Base-by-base conservation (phyloP, 2,888 invertebrate species). In the Thymelicus sylvestris region DNA sequence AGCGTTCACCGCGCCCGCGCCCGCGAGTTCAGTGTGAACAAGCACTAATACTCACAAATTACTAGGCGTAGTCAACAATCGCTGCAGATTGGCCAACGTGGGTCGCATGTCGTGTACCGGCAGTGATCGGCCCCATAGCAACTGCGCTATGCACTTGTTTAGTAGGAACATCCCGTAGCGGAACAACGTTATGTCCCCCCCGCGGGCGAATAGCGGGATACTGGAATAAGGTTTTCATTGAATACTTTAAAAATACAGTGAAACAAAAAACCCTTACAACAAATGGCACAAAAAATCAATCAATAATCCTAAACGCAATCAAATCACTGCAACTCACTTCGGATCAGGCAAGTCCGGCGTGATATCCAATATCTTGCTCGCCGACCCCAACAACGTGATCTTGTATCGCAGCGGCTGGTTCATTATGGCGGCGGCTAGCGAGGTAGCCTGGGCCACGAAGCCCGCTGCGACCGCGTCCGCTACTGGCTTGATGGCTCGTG, bases 111-210 rank as follows among this genome's bases (percentile, higher is more conserved):
- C 97, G 5, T 94, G 91, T 0, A 97, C 96, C 0, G 96, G 95
- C 57, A 97, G 89, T 0, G 96, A 96, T 76, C 96, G 95, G 60
- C 96, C 96, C 95, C 96, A 97, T 64, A 97, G 90, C 73, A 99
- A 89, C 89, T 99, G 99, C 0, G 98, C 98, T 74, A 99, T 97
- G 85, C 99, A 98, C 90, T 98, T 98, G 92, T 99, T 99, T 44
- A 99, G 91, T 13, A 99, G 94, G 85, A 97, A 99, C 74, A 99
- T 97, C 6, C 97, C 99, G 88, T 98, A 98, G 74, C 97, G 96
- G 84, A 98, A 98, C 77, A 97, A 95, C 8, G 96, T 95, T 73
- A 95, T 95, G 81, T 97, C 97, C 78, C 97, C 97, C 57, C 97
- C 96, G 80, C 96, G 95, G 0, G 96, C 95, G 86, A 96, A 98